phyloP scores from a whole-genome alignment of 2,888 invertebrate species.

The Rhagonycha lutea region DNA sequence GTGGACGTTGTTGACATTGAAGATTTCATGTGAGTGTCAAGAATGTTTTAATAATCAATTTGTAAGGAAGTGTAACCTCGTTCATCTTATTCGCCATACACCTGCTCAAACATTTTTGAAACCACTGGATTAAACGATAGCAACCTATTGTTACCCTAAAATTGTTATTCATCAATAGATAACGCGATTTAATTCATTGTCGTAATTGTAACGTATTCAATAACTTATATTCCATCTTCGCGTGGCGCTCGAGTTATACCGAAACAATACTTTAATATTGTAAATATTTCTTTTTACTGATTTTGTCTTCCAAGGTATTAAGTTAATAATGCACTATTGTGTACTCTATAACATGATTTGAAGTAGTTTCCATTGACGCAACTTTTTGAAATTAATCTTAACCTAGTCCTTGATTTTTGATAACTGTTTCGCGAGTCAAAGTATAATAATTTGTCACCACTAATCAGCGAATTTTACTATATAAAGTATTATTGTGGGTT shows the following conservation, averaged over 20 bases:
- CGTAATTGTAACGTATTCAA: background rate
- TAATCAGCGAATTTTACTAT: no score
- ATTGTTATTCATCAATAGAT: background rate
- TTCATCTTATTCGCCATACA: no score
- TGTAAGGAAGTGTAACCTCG: background rate
- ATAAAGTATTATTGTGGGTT: no score
- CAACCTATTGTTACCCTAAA: background rate
- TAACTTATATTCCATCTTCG: background rate
- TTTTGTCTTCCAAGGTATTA: no score
- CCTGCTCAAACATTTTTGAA: background rate
- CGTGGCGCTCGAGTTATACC: background rate
- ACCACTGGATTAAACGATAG: background rate
- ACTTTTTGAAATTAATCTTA: no score
- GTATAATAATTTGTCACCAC: no score
- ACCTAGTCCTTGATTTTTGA: no score
- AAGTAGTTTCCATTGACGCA: no score
- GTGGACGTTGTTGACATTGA: constrained; percentile 71
- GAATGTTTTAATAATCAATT: background rate
- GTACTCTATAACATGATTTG: no score
- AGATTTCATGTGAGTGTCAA: constrained; percentile 77
- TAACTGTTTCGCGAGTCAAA: no score
- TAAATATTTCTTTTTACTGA: no score
- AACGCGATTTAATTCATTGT: background rate
- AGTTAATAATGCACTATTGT: no score
- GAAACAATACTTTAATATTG: background rate